Evolutionary conservation across 2,113 vertebrate genomes (phyloP).

Genomic region (Oenanthe melanoleuca): DNA sequence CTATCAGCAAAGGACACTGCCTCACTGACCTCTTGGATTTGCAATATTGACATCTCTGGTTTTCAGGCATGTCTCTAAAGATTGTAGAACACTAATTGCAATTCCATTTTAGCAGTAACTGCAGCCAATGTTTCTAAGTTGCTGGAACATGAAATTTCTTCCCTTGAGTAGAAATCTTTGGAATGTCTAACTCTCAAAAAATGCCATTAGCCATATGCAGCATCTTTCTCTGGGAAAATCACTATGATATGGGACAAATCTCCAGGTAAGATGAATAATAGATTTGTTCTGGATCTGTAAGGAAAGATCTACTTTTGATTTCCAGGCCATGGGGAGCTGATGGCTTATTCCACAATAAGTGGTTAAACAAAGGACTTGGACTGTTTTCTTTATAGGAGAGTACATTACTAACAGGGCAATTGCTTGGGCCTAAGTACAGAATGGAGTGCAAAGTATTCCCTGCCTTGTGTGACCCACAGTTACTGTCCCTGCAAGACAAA

Average conservation of each 20-base stretch:
- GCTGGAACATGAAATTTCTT: constrained; percentile 50
- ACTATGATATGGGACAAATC: background rate
- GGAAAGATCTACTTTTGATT: background rate
- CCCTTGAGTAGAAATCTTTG: constrained; percentile 29
- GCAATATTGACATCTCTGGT: constrained; percentile 1
- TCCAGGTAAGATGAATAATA: background rate
- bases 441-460: background rate
- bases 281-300: background rate
- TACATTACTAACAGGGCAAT: background rate
- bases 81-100: constrained; percentile 13
- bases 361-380: background rate
- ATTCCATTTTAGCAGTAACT: constrained; percentile 25
- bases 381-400: background rate
- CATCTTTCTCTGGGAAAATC: constrained; percentile 33
- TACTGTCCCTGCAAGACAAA: background rate
- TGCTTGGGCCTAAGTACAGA: background rate
- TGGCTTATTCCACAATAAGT: background rate
- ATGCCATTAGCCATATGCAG: constrained; percentile 27
- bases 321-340: background rate
- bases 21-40: background rate
- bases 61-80: constrained; percentile 30
- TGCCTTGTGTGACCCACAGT: background rate
- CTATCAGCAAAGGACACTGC: constrained; percentile 20
- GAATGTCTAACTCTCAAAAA: constrained; percentile 46
- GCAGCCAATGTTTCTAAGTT: constrained; percentile 10